phyloP scores from a whole-genome alignment of 1,140 invertebrate genomes.

The Lysiphlebus fabarum region DNA sequence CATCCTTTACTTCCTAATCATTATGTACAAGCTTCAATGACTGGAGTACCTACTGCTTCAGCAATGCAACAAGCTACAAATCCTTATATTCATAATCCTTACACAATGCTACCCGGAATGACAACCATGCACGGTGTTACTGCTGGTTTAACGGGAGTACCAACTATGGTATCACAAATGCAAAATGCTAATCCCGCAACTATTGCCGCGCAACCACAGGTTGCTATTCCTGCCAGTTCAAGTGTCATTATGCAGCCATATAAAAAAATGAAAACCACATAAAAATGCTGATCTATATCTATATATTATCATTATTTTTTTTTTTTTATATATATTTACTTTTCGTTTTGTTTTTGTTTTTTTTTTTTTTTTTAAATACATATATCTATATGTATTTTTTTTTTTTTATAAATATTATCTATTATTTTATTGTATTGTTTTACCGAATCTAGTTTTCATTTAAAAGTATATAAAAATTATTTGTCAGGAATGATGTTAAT shows the following conservation, averaged over 20 bases:
- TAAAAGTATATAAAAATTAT: too few species aligned
- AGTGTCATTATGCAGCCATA: conserved; percentile 73
- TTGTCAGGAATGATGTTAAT: too few species aligned
- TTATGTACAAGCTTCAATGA: conserved; percentile 43
- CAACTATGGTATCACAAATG: conserved; percentile 35
- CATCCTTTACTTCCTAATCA: conserved; percentile 48
- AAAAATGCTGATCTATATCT: conserved; percentile 46
- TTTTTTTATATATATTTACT: too few species aligned
- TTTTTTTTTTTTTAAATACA: too few species aligned
- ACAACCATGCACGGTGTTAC: conserved; percentile 39
- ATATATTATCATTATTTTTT: neutral
- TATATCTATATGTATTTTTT: too few species aligned
- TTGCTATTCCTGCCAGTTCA: conserved; percentile 48
- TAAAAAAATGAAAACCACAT: conserved; percentile 85
- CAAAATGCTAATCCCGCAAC: conserved; percentile 46
- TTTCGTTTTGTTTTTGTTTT: too few species aligned
- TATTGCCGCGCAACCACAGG: conserved; percentile 49
- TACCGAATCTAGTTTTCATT: too few species aligned
- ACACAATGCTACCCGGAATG: conserved; percentile 43
- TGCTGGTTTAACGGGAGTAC: conserved; percentile 40
- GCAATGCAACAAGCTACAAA: conserved; percentile 47
- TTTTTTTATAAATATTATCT: too few species aligned
- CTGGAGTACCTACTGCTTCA: conserved; percentile 46
- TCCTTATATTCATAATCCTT: conserved; percentile 50
- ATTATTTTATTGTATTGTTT: too few species aligned